Conservation (phyloP, 2,888 invertebrate species). For the Tinea semifulvella region DNA sequence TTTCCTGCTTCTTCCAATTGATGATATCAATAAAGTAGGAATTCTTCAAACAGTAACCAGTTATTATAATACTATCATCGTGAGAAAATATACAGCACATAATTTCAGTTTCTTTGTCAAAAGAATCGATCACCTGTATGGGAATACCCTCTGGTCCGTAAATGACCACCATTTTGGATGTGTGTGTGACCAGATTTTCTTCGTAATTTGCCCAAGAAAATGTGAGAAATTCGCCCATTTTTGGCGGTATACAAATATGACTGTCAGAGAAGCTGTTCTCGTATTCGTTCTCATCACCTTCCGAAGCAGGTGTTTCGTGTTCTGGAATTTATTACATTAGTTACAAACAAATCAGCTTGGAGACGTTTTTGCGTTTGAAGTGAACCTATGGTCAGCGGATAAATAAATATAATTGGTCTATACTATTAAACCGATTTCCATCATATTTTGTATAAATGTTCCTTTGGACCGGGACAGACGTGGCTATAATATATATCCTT, state of each 20-base stretch:
- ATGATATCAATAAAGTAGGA: conserved; percentile 36
- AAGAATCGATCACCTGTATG: conserved; percentile 31
- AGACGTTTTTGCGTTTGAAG: too few species aligned
- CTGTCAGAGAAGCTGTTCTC: conserved; percentile 36
- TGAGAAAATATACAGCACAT: conserved; percentile 43
- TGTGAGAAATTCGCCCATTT: conserved; percentile 37
- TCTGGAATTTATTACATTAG: too few species aligned
- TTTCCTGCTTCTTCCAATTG: conserved; percentile 39
- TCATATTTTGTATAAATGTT: too few species aligned
- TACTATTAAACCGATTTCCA: too few species aligned
- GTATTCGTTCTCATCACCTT: conserved; percentile 38
- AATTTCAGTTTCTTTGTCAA: conserved; percentile 37
- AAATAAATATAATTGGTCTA: too few species aligned
- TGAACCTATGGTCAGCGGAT: too few species aligned
- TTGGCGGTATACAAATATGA: conserved; percentile 36
- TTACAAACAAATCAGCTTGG: too few species aligned
- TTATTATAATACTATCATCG: conserved; percentile 40
- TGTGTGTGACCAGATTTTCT: conserved; percentile 44
- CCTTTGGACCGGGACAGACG: too few species aligned
- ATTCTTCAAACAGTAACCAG: conserved; percentile 29
- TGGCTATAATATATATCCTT: too few species aligned
- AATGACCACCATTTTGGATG: conserved; percentile 40
- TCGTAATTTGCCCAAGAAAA: conserved; percentile 49
- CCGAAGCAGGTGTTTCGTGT: conserved; percentile 23
- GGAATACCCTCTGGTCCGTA: conserved; percentile 30